These are phyloP conservation scores for Celastrina argiolus DNA, from an alignment of 2,888 invertebrate species.

Conservation along the genomic window DNA sequence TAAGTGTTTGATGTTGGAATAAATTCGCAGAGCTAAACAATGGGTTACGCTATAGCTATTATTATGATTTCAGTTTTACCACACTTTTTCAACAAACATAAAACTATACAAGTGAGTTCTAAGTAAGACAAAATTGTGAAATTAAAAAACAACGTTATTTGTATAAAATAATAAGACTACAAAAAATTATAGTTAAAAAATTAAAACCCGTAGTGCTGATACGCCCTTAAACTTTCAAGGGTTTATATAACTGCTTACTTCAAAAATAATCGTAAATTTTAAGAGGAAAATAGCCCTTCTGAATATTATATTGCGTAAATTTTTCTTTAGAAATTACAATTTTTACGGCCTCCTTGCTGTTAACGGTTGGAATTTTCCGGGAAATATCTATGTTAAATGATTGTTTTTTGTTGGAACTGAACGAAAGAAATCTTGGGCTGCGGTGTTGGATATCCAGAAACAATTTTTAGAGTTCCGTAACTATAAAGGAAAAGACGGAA, in stretches of 20 bases:
- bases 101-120: too few species aligned
- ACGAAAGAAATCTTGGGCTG: background rate
- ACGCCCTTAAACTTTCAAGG: conserved; percentile 34
- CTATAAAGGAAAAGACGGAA: too few species aligned
- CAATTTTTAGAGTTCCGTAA: too few species aligned
- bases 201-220: conserved; percentile 33
- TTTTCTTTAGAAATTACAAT: conserved; percentile 36
- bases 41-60: too few species aligned
- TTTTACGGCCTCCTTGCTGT: conserved; percentile 32
- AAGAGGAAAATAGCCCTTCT: conserved; percentile 42
- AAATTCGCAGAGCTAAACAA: too few species aligned
- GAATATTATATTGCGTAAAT: conserved; percentile 40
- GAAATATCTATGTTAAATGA: background rate
- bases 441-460: background rate
- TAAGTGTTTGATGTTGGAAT: too few species aligned
- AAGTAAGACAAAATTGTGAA: too few species aligned
- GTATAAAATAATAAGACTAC: too few species aligned
- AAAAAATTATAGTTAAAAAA: background rate
- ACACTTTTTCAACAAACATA: too few species aligned
- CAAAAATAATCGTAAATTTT: conserved; percentile 53
- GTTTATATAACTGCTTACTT: conserved; percentile 45
- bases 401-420: background rate
- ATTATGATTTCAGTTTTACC: too few species aligned
- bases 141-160: too few species aligned
- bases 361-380: background rate